Evolutionary conservation across 2,888 invertebrate species (phyloP), one percentile per base, ranked within the genome.

Genomic region (Tortricodes alternella): DNA sequence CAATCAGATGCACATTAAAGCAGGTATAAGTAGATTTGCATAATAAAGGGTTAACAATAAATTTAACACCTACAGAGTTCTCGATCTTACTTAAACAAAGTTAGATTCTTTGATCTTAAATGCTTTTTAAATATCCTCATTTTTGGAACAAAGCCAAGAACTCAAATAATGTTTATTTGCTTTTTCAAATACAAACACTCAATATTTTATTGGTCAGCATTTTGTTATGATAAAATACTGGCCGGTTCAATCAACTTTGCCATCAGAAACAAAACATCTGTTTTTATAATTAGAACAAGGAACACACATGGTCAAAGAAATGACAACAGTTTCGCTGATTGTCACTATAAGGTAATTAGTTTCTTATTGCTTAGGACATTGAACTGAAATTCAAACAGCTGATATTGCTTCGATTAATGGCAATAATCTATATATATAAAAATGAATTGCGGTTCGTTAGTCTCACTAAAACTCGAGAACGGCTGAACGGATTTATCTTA

Each of bases 71-170:
- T 19, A 49, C 21, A 21, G 13, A 11, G 18, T 19, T 7, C 15
- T 29, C 35, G 9, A 48, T 35, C n/a, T 32, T 13, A 48, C 24
- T 9, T 32, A 32, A 49, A 32, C 29, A 37, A 23, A 16, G 21
- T 34, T 34, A 24, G 32, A 48, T 19, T 29, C 29, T 56, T 50
- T 56, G 46, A 61, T 59, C 53, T 56, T 59, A 21, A n/a, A 56
- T 58, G 46, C 16, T 48, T 52, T 48, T 59, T 34, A 50, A 62
- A 61, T 61, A 61, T 58, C 27, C 35, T 37, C n/a, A 7, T 35
- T 23, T 48, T 63, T 71, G 70, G 72, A 69, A 18, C 4, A 34
- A 9, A 41, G 64, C 72, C 72, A 73, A 65, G 60, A 59, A 66
- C 62, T 68, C 65, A 61, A 51, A n/a, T n/a, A n/a, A 57, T 59